Evolutionary conservation across 2,797 vertebrate species (phyloP), one percentile per base, ranked within the genome.

Genomic region (Phataginus tricuspis): DNA sequence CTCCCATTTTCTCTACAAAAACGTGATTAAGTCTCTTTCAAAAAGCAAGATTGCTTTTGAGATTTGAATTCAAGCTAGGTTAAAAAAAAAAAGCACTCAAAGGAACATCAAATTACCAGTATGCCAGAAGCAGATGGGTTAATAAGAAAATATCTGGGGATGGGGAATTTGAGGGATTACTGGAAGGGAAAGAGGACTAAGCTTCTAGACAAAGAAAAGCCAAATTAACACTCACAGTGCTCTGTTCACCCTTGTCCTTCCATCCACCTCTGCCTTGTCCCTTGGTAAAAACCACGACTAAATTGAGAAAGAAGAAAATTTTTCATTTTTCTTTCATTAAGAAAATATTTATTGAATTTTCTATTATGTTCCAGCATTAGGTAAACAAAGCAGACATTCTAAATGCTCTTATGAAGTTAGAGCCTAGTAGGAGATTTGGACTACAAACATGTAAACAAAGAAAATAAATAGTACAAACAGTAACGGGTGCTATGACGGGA

Each of bases 111-210:
- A 86, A 93, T 96, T 91, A 68, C 39, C 49, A 61, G 75, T 69
- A 2, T 89, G 8, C 59, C 78, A 77, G 86, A 66, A 92, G 29
- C 75, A 95, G 68, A 57, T 69, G 68, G 37, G 51, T 84, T 92
- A 85, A 92, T 74, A 94, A 96, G 72, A 86, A 87, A 79, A 91
- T 79, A 84, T 86, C 7, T 49, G 10, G 34, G 45, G 63, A 29
- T 78, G 49, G n/a, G 61, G 69, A 93, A 49, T 51, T 75, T 78
- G 63, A 42, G 29, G 42, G 31, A 29, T 91, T 89, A 77, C 19
- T 63, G 31, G 19, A n/a, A 86, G 31, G 82, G 27, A 93, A 61
- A 13, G 34, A 80, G 31, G 91, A 51, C 23, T 74, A 77, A 86
- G 74, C 45, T 68, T 72, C 42, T n/a, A 66, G 77, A 85, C 71